These are phyloP conservation scores for Eupithecia pulchellata DNA, from an alignment of 2,888 invertebrate genomes.

Conservation along the genomic window DNA sequence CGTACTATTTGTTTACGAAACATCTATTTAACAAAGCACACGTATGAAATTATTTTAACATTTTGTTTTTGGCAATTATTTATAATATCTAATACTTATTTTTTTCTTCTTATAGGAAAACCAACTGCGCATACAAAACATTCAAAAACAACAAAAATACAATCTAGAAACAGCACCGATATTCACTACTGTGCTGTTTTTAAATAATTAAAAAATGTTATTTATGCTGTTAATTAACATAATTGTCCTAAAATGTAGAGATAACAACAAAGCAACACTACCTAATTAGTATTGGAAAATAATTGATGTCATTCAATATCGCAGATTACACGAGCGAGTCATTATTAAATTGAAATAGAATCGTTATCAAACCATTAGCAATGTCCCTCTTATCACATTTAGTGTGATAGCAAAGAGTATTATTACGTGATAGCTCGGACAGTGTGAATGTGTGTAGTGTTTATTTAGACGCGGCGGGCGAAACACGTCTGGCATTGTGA, in stretches of 20 bases:
- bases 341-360: slow-evolving; percentile 27
- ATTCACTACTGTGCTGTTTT: too few species aligned
- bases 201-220: neutral
- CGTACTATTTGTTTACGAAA: neutral
- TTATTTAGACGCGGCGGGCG: slow-evolving; percentile 22
- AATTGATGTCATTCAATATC: slow-evolving; percentile 11
- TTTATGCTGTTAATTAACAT: neutral
- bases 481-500: slow-evolving; percentile 23
- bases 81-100: neutral
- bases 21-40: neutral
- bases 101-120: too few species aligned
- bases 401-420: slow-evolving; percentile 24
- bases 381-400: slow-evolving; percentile 27
- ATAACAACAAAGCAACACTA: slow-evolving; percentile 8
- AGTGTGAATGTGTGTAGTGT: slow-evolving; percentile 19
- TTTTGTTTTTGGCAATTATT: neutral
- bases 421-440: slow-evolving; percentile 8
- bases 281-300: slow-evolving; percentile 10
- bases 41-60: neutral
- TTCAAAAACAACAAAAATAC: too few species aligned
- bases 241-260: neutral
- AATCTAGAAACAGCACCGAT: neutral
- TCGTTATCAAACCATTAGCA: slow-evolving; percentile 27
- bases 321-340: slow-evolving; percentile 18
- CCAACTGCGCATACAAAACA: too few species aligned